Percentiles rank a stretch among this genome's conserved stretches.
phyloP scores from a whole-genome alignment of 2,113 vertebrate species.

The Microtus ochrogaster region DNA sequence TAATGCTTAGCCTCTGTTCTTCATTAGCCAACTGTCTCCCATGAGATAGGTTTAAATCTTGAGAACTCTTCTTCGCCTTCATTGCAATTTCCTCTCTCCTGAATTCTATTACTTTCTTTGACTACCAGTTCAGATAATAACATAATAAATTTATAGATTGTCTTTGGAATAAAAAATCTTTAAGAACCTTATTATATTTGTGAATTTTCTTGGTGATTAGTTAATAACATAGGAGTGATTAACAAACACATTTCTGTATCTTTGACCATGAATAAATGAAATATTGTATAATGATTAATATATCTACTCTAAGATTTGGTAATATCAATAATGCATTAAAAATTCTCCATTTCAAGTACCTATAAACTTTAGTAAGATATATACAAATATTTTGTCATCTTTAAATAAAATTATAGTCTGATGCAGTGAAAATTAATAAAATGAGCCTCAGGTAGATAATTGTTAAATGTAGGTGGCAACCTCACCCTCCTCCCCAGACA shows the following conservation, averaged over 20 bases:
- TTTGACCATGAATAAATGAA: constrained; percentile 1
- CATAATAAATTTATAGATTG: not conserved
- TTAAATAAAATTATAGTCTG: constrained; percentile 46
- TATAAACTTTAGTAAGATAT: not conserved
- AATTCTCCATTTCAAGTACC: not conserved
- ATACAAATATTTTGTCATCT: not conserved
- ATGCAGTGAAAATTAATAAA: not conserved
- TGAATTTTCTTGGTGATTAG: constrained; percentile 11
- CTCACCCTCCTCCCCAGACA: not conserved
- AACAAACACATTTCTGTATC: not conserved
- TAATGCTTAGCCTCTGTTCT: not conserved
- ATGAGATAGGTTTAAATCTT: not conserved
- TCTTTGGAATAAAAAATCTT: not conserved
- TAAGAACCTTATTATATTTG: not conserved
- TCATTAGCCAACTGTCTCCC: not conserved
- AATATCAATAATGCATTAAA: not conserved
- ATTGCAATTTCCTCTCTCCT: not conserved
- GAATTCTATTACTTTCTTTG: not conserved
- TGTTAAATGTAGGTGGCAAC: constrained; percentile 7
- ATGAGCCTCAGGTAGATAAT: constrained; percentile 24
- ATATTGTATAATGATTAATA: not conserved
- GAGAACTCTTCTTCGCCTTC: no score
- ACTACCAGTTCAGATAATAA: not conserved
- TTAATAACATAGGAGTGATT: not conserved
- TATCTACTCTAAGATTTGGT: not conserved